phyloP scores from a whole-genome alignment of 2,113 vertebrate genomes.

The Oreotrochilus melanogaster region DNA sequence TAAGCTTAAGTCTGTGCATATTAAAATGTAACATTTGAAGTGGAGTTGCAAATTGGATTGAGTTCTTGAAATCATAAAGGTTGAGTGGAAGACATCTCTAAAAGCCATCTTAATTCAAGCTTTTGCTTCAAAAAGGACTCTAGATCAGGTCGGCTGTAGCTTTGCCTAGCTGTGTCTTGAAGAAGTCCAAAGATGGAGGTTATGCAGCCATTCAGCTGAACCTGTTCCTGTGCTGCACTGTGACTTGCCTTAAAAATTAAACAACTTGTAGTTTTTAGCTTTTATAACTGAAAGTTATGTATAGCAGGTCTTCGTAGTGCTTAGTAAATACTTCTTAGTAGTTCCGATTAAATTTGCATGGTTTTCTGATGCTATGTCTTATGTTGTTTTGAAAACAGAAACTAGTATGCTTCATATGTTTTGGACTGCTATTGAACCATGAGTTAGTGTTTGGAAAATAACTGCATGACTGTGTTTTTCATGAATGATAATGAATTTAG shows the following conservation, averaged over 20 bases:
- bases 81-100: background rate
- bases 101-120: background rate
- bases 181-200: background rate
- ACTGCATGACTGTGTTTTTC: background rate
- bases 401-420: background rate
- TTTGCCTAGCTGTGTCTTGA: background rate
- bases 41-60: background rate
- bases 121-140: background rate
- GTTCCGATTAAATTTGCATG: background rate
- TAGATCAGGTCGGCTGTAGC: background rate
- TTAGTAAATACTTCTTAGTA: background rate
- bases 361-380: background rate
- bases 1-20: background rate
- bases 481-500: background rate
- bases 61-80: background rate
- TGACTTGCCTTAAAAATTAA: background rate
- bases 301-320: background rate
- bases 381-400: background rate
- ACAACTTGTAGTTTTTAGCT: background rate
- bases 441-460: background rate
- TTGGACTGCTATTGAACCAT: background rate
- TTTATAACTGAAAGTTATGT: background rate
- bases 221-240: background rate
- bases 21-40: background rate
- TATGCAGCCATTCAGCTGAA: background rate